phyloP scores from a whole-genome alignment of 2,888 invertebrate genomes.

The Chaetogeoica ovagalla region DNA sequence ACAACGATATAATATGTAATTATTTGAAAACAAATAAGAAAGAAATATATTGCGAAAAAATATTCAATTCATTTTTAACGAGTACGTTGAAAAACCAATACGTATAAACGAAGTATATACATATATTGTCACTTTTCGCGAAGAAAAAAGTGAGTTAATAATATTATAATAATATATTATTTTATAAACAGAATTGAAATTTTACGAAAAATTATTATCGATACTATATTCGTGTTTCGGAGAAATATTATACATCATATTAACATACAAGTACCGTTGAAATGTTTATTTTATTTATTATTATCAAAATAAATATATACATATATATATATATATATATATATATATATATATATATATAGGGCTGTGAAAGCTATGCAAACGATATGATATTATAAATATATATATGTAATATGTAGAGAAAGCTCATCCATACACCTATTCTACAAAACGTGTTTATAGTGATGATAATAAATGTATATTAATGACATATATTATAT shows the following conservation, averaged over 20 bases:
- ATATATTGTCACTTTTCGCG: neutral
- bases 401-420: neutral
- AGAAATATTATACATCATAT: neutral
- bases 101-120: neutral
- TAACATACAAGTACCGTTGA: neutral
- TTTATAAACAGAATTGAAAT: neutral
- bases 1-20: too few relatives aligned
- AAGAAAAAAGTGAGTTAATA: neutral
- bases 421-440: neutral
- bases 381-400: too few relatives aligned
- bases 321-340: too few relatives aligned
- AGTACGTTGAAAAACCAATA: too few relatives aligned
- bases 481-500: neutral
- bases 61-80: too few relatives aligned
- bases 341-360: too few relatives aligned
- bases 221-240: neutral
- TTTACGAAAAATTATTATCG: neutral
- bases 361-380: slow-evolving; percentile 1
- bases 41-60: too few relatives aligned
- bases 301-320: neutral
- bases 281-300: neutral
- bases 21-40: too few relatives aligned
- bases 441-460: neutral
- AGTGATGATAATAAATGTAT: neutral
- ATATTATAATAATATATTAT: neutral